Evolutionary conservation across 2,797 vertebrate genomes (phyloP), one percentile per base, ranked within the genome.

Genomic region (Sebastes itinus): DNA sequence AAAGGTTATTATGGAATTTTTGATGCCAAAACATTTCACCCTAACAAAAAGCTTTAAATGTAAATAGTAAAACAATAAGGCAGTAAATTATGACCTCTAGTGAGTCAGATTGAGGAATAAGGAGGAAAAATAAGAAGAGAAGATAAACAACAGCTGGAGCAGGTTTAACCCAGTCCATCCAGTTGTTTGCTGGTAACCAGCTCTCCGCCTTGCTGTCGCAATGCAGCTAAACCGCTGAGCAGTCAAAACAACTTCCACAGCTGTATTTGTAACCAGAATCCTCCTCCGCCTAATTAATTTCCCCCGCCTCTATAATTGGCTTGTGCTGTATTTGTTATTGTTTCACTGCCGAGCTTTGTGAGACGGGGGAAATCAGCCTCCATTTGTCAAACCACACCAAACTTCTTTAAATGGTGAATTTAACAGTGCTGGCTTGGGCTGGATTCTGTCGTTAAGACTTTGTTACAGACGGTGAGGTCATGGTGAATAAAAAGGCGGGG

Each of bases 231-330:
- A 75, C 22, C 6, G 35, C 63, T 59, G 72, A 83, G 73, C 55
- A 72, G n/a, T 72, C 65, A 65, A 75, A 69, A 70, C 79, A 77
- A 54, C 20, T 18, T 52, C 11, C 33, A 69, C 84, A 88, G 78
- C 88, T 89, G 79, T 30, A 70, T 65, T 20, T 71, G 56, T 59
- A 80, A 64, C 75, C 80, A 82, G 23, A 66, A n/a, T 56, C 78
- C 72, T 62, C 46, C 63, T 52, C 80, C 35, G 35, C 22, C 20
- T 82, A 58, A 80, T 89, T 61, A 61, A 81, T 54, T 8, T 25
- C 67, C 56, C 58, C 58, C 27, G 61, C 54, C 77, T 74, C 42
- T 71, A 33, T 78, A 54, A 86, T 64, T 72, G 70, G 30, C 74
- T 63, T 1, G 4, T 22, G 16, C 59, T 80, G 59, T 67, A 27